A percentile compares a stretch with the other conserved stretches of the same genome.
phyloP scores from a whole-genome alignment of 1,140 invertebrate species.

The Drosophila nannoptera region DNA sequence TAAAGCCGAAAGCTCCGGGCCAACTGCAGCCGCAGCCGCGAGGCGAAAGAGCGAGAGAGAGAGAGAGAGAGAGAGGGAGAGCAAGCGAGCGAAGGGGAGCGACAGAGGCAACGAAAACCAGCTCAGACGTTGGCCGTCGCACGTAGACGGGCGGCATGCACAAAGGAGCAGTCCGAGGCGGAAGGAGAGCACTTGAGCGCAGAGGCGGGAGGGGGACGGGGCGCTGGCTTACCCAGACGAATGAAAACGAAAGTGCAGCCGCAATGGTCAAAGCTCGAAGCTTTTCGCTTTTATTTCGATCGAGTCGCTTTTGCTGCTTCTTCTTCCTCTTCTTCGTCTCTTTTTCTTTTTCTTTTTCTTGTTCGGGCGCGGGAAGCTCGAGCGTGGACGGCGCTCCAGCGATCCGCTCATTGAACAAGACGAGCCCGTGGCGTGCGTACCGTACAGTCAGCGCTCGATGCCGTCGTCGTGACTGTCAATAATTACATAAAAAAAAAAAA shows the following conservation, averaged over 20 bases:
- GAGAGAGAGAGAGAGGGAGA: background rate
- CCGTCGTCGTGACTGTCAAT: slow-evolving; percentile 19
- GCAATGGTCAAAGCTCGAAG: slow-evolving; percentile 12
- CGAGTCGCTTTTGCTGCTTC: background rate
- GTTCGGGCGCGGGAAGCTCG: slow-evolving; percentile 8
- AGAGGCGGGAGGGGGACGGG: slow-evolving; percentile 2
- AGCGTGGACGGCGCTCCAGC: slow-evolving; percentile 36
- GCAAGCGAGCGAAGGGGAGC: background rate
- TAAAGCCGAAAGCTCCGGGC: background rate
- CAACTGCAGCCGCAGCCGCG: background rate
- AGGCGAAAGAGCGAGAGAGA: background rate
- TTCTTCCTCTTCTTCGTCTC: slow-evolving; percentile 2
- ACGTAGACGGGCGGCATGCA: slow-evolving; percentile 30
- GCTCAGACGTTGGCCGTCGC: slow-evolving; percentile 24
- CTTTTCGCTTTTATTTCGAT: background rate
- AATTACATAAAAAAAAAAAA: slow-evolving; percentile 40
- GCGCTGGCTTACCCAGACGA: slow-evolving; percentile 6
- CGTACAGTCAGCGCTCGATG: slow-evolving; percentile 43
- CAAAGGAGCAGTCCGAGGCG: background rate
- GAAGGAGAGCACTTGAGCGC: background rate
- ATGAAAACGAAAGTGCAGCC: slow-evolving; percentile 53
- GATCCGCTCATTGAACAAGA: slow-evolving; percentile 72
- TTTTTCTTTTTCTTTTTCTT: slow-evolving; percentile 8
- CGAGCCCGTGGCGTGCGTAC: slow-evolving; percentile 73
- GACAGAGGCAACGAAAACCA: slow-evolving; percentile 4